Conservation (phyloP, 2,113 vertebrate species). For the western clawed frog (Xenopus tropicalis) region UCB_Xtro_10.0 CM004443.2:38952501-38953000, state of each 20-base stretch:
- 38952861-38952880: slow-evolving; percentile 81
- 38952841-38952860: slow-evolving; percentile 70
- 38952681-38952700: slow-evolving; percentile 87
- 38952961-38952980: background rate
- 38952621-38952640: too few species aligned
- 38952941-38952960: background rate
- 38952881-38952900: slow-evolving; percentile 85
- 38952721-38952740: slow-evolving; percentile 91
- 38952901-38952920: slow-evolving; percentile 74
- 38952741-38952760: slow-evolving; percentile 90
- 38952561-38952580: too few species aligned
- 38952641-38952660: too few species aligned
- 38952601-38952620: too few species aligned
- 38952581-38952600: too few species aligned
- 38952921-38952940: slow-evolving; percentile 63
- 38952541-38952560: too few species aligned
- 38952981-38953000: background rate
- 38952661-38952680: slow-evolving; percentile 80
- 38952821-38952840: slow-evolving; percentile 74
- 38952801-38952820: slow-evolving; percentile 74
- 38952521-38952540: too few species aligned
- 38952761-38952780: slow-evolving; percentile 77
- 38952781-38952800: slow-evolving; percentile 69
- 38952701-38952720: slow-evolving; percentile 95
- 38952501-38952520: too few species aligned